These are phyloP conservation scores for Siderastrea siderea DNA, from an alignment of 92 coral and sea anemone species.

Conservation along the genomic window DNA sequence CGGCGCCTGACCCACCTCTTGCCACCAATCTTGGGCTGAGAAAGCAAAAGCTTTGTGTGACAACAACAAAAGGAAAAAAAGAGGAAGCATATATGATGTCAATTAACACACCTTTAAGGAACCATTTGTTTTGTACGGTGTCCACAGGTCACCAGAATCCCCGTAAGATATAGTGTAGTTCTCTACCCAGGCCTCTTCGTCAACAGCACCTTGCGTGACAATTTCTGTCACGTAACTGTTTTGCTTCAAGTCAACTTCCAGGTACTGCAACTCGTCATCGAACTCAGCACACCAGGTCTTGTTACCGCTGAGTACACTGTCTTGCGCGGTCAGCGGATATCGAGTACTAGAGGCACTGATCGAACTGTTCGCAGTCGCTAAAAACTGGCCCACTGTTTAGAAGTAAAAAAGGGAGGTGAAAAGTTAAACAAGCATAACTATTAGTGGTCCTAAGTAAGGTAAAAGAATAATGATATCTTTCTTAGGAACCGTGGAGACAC, in stretches of 20 bases:
- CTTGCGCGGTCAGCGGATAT: conserved; percentile 24
- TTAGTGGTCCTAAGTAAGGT: no score
- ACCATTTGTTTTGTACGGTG: background rate
- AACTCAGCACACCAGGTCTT: conserved; percentile 81
- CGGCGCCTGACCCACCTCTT: no score
- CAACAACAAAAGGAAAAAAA: no score
- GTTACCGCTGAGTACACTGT: conserved; percentile 30
- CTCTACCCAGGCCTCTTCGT: conserved; percentile 36
- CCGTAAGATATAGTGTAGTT: conserved; percentile 10
- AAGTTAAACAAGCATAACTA: no score
- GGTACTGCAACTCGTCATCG: conserved; percentile 57
- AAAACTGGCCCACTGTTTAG: conserved; percentile 5
- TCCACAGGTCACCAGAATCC: background rate
- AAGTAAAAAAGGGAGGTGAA: background rate
- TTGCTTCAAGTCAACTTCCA: conserved; percentile 64
- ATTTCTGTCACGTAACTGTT: conserved; percentile 12
- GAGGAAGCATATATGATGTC: no score
- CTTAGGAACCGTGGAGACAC: no score
- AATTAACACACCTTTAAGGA: conserved; percentile 2
- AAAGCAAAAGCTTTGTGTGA: no score
- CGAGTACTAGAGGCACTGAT: conserved; percentile 24
- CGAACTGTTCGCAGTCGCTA: conserved; percentile 1
- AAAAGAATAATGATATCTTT: no score
- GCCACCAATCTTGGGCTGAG: no score
- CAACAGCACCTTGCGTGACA: conserved; percentile 30